phyloP scores from a whole-genome alignment of 2,113 vertebrate genomes.

The Malurus melanocephalus region DNA sequence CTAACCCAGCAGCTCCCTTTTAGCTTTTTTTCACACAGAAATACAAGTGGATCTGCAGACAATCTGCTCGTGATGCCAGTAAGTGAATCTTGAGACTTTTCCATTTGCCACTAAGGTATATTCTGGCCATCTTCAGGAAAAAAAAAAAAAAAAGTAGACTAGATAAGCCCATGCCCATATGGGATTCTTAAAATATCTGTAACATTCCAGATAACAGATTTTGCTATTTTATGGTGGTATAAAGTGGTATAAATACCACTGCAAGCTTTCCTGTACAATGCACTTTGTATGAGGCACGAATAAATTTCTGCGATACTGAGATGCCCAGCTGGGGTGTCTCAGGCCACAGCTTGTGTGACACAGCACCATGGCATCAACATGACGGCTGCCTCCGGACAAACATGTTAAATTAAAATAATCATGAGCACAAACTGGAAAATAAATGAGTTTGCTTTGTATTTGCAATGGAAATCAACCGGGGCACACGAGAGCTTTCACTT shows the following conservation, averaged over 20 bases:
- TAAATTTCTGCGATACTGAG: conserved; percentile 6
- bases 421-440: conserved; percentile 27
- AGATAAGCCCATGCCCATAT: not conserved
- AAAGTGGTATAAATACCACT: not conserved
- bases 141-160: not conserved
- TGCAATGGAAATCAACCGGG: conserved; percentile 49
- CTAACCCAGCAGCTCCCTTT: not conserved
- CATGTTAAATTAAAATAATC: conserved; percentile 45
- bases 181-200: conserved; percentile 22
- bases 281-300: conserved; percentile 8
- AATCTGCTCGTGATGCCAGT: not conserved
- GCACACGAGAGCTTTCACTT: not conserved
- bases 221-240: not conserved
- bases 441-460: conserved; percentile 38
- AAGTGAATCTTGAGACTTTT: not conserved
- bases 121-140: not conserved
- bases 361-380: conserved; percentile 15
- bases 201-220: conserved; percentile 18
- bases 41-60: not conserved
- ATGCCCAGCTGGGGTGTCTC: conserved; percentile 24
- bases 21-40: not conserved
- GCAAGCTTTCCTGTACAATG: not conserved
- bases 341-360: not conserved
- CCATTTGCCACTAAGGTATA: not conserved
- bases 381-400: conserved; percentile 2